Base-by-base conservation (phyloP, 2,113 vertebrate genomes). In the Xiphias gladius region DNA sequence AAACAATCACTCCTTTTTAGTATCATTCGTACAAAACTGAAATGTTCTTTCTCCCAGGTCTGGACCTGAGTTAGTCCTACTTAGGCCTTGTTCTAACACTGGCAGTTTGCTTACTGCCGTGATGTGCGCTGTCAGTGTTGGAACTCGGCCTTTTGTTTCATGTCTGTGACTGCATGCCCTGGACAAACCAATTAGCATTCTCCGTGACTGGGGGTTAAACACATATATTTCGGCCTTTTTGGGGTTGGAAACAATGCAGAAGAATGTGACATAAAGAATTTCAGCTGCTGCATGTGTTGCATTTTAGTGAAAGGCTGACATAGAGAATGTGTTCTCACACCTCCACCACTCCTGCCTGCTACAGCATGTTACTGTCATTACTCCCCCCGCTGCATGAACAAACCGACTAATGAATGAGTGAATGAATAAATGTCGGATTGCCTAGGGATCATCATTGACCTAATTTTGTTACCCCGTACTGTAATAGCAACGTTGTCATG, bases 161-260 rank as follows among this genome's bases (percentile, higher is more conserved):
- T 89, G 93, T 95, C 73, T 89, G 73, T 87, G 66, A 67, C 64
- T 96, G 97, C 97, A 97, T 97, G 97, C 92, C 88, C 77, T 89
- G 93, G 91, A 91, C 88, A 91, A 93, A 91, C 92, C 95, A 94
- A 94, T 92, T 94, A 93, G 90, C 93, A 93, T 91, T 92, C 87
- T 88, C 81, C 13, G 16, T 75, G 63, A 77, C 32, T 63, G 76
- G 46, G 74, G 50, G 16, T 6, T 41, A 13, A 77, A 64, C 22
- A 64, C 22, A 7, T 41, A 30, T 39, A 8, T 54, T 28, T 16
- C 5, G 50, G 64, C 4, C 24, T 28, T 39, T 43, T 58, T 64
- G 7, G 30, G 32, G 46, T 62, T 48, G 8, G 46, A 83, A 39
- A 57, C 76, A 24, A 43, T 73, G 69, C 43, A n/a, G 20, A 81